Base-by-base conservation (phyloP, 2,888 invertebrate species). In the Octodonta nipae region DNA sequence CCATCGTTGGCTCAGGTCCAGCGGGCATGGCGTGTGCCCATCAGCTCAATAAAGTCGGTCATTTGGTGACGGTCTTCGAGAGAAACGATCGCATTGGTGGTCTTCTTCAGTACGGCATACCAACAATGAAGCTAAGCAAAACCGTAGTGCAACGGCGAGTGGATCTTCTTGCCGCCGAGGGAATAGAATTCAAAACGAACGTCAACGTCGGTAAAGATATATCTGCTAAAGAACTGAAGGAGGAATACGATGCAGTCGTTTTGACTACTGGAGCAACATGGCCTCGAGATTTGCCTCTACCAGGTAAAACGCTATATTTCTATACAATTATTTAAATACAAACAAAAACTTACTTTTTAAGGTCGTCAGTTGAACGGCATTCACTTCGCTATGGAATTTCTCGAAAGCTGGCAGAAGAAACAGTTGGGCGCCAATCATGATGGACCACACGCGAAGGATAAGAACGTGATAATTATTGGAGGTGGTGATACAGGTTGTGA, bases 101-200 rank as follows among this genome's bases (percentile, higher is more conserved):
- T 0, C 69, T 98, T 13, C 67, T 98, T 28, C 88, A 92, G 55
- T 98, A 98, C 62, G 98, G 98, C 36, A 98, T 98, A 57, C 98
- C 98, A 10, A 91, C 89, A 5, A 98, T 98, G 96, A 98, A 98
- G 65, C 69, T 98, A 6, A 82, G 87, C 54, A 98, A 96, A 63
- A 74, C 81, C 38, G 88, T 92, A 33, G 92, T 98, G 0, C 83
- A 86, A 51, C 67, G 96, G 4, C 71, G 98, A 36, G 75, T 96
- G 1, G 74, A 80, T 40, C 68, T 98, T 28, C 68, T 98, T 66
- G 71, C 77, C 7, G 82, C 77, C 1, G 96, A 98, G 62, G 96
- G 96, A 5, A 55, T 63, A 11, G 64, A 62, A 2, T 98, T 98
- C 67, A 83, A 87, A 22, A 85, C 87, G 27, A 84, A 83, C 55